Evolutionary conservation across 1,140 invertebrate genomes (phyloP), one percentile per base, ranked within the genome.

Genomic region (Penaeus vannamei): DNA sequence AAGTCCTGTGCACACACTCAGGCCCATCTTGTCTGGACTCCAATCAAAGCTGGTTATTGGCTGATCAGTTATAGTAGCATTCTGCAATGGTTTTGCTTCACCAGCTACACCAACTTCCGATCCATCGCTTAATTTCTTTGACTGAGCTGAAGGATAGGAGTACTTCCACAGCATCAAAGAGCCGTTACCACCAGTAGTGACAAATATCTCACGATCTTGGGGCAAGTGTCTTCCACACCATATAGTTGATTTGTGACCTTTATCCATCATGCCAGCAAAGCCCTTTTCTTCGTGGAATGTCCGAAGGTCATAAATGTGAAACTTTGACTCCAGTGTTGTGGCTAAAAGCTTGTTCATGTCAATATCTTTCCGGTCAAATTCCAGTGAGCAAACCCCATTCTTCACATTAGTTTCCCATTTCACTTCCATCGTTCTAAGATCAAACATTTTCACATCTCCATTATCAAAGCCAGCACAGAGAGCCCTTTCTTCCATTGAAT

Each of bases 311-410:
- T 96, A 99, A 1, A 98, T 95, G 93, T 97, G 96, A 91, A 99
- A 96, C 91, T 97, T 98, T 0, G 97, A 97, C 93, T 99, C 98
- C n/a, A 99, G 93, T 0, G 97, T 98, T 10, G 98, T 98, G 0
- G 96, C 97, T 2, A 97, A 96, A 82, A 99, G 92, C 94, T 99
- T 99, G 92, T 99, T 99, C 97, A 99, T 99, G 87, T 95, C 94
- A 91, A 99, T 99, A 92, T 99, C 97, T 92, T 96, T 97, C 46
- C 98, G 94, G 93, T 99, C 98, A 94, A 99, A 99, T 93, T 99
- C 97, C 22, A 98, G 77, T 84, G 94, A 94, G 92, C 98, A 98
- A 14, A 99, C 96, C 89, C 98, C 98, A 95, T 98, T 99, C 92
- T 97, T 98, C 3, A 99, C 92, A 93, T 98, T 98, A 59, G 96